Base-by-base conservation (phyloP, 2,888 invertebrate species). In the Melanotus villosus region DNA sequence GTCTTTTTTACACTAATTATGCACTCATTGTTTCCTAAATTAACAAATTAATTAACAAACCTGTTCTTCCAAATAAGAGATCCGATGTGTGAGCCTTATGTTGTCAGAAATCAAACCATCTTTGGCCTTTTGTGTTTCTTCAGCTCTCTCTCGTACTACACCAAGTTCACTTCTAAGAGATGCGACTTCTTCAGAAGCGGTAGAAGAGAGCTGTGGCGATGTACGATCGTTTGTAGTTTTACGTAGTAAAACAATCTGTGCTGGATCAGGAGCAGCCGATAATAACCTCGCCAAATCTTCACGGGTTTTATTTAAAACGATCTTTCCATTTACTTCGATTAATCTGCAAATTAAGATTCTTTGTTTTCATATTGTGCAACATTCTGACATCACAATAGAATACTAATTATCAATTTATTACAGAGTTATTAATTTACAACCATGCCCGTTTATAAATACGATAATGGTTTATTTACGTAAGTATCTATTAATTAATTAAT, bases 21-120 rank as follows among this genome's bases (percentile, higher is more conserved):
- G 4, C 26, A 26, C 26, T 26, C 26, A 26, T 26, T 26, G 26
- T 26, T 3, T 26, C 4, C 7, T 26, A 26, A 26, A 26, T 26
- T 10, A 10, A 34, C 2, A 34, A 2, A 34, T 10, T n/a, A n/a
- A 34, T 34, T 34, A 34, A 10, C 87, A 86, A 73, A 94, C 94
- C 85, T 95, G 95, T 80, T 96, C 95, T 83, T 96, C 96, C 66
- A 96, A 88, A 84, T 96, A 96, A 1, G 94, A 93, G 79, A 96
- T 96, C 75, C 96, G 88, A 84, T 96, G 96, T 10, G 94, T 94
- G 68, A 96, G 87, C 57, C 95, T 87, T 70, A 94, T 90, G 85
- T 95, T 95, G 84, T 95, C 95, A 18, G 92, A 88, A 78, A 91
- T 90, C 30, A 90, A 86, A 10, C 88, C 87, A 74, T 90, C 90